These are phyloP conservation scores for Neoascia interrupta DNA, from an alignment of 2,888 invertebrate genomes.

Conservation along the genomic window DNA sequence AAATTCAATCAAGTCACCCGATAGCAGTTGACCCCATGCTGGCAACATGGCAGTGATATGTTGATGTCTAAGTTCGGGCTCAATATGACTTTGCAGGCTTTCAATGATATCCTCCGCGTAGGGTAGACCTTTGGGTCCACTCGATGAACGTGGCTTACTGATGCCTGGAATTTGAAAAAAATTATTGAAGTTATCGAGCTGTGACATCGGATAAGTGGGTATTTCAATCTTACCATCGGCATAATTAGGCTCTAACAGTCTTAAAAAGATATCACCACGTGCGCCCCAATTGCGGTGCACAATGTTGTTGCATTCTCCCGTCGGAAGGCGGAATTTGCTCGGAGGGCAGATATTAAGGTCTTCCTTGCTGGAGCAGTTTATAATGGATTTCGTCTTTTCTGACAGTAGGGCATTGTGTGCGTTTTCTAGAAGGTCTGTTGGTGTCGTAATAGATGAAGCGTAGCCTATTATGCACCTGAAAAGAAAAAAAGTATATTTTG, in stretches of 20 bases:
- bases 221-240: constrained; percentile 80
- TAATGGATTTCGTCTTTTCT: constrained; percentile 74
- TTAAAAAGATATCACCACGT: constrained; percentile 87
- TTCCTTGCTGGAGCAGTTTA: constrained; percentile 71
- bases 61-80: constrained; percentile 82
- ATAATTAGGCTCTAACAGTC: constrained; percentile 87
- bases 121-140: constrained; percentile 83
- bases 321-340: constrained; percentile 89
- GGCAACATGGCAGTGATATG: constrained; percentile 89
- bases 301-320: constrained; percentile 94
- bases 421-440: constrained; percentile 75
- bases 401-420: constrained; percentile 74
- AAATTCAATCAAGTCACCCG: constrained; percentile 86
- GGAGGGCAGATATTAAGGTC: constrained; percentile 84
- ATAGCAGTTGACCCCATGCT: constrained; percentile 88
- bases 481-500: not conserved
- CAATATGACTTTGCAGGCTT: constrained; percentile 82
- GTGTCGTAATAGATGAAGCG: constrained; percentile 74
- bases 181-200: not conserved
- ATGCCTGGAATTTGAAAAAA: constrained; percentile 50
- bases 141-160: constrained; percentile 80
- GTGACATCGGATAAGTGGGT: not conserved
- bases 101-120: constrained; percentile 83
- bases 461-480: constrained; percentile 74
- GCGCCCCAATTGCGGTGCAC: constrained; percentile 91